Evolutionary conservation across 2,797 vertebrate genomes (phyloP).

Genomic region (Ambastaia sidthimunki): DNA sequence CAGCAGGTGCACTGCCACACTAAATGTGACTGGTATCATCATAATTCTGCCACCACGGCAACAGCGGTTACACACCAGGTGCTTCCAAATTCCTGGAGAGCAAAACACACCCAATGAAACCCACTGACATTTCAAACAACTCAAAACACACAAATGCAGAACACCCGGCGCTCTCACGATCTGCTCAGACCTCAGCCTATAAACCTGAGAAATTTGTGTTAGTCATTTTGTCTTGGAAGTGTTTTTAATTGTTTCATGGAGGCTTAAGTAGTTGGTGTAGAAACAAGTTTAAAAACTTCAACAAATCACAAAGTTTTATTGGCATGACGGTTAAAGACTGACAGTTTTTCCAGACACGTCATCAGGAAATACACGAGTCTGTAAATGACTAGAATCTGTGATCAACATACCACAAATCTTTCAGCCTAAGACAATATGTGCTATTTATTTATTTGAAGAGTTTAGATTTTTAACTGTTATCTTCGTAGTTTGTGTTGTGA

Average conservation of each 20-base stretch:
- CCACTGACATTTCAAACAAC: neutral
- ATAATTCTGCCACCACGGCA: neutral
- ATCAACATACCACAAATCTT: too few relatives aligned
- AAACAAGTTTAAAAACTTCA: neutral
- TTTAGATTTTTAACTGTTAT: too few relatives aligned
- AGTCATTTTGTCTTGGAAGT: conserved; percentile 2
- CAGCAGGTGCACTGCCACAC: conserved; percentile 11
- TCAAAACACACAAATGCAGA: neutral
- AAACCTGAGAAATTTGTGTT: neutral
- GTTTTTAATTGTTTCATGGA: conserved; percentile 1
- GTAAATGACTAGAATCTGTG: neutral
- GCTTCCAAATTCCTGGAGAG: neutral
- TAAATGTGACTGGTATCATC: neutral
- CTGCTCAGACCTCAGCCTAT: neutral
- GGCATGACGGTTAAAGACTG: neutral
- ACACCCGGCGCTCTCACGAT: neutral
- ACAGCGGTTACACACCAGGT: neutral
- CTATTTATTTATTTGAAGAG: too few relatives aligned
- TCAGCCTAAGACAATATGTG: too few relatives aligned
- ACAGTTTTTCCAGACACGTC: conserved; percentile 11
- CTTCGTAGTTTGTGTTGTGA: too few relatives aligned
- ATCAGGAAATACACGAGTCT: conserved; percentile 19
- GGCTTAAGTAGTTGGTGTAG: neutral
- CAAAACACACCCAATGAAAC: neutral
- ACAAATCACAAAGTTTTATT: conserved; percentile 12